phyloP scores from a whole-genome alignment of 35 echinoderm and acorn worm genomes.

The Apostichopus parvimensis region DNA sequence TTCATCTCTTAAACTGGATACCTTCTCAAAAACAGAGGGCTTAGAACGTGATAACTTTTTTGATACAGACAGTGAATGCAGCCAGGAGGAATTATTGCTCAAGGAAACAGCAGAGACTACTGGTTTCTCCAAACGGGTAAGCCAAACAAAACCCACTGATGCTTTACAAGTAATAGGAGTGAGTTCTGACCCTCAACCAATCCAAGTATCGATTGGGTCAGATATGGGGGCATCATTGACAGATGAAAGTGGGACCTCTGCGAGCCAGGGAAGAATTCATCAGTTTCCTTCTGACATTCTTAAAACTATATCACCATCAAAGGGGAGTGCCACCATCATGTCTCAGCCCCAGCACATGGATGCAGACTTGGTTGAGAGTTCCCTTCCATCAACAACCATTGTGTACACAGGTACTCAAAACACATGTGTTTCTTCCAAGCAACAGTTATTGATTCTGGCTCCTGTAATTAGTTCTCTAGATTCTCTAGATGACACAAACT shows the following conservation, averaged over 20 bases:
- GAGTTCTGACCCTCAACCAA: neutral
- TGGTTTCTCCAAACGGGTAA: neutral
- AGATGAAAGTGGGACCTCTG: slow-evolving; percentile 5
- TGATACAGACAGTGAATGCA: neutral
- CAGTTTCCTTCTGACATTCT: slow-evolving; percentile 13
- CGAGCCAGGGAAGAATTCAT: neutral
- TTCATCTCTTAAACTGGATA: neutral
- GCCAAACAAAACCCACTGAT: too few species aligned
- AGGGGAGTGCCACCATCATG: slow-evolving; percentile 2
- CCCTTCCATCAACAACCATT: neutral
- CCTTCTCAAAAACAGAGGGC: neutral
- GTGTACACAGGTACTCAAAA: neutral
- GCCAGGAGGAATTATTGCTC: neutral
- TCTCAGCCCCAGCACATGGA: neutral
- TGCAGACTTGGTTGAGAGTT: neutral
- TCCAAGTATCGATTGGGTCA: neutral
- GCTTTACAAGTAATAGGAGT: neutral
- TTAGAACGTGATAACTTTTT: neutral
- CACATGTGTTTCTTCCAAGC: neutral
- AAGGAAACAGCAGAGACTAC: neutral
- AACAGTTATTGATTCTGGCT: neutral
- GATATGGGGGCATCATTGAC: neutral
- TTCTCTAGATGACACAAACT: neutral
- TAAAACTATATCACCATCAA: neutral
- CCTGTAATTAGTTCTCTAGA: neutral